phyloP scores from a whole-genome alignment of 1,140 invertebrate genomes.

The Pogonomyrmex californicus region DNA sequence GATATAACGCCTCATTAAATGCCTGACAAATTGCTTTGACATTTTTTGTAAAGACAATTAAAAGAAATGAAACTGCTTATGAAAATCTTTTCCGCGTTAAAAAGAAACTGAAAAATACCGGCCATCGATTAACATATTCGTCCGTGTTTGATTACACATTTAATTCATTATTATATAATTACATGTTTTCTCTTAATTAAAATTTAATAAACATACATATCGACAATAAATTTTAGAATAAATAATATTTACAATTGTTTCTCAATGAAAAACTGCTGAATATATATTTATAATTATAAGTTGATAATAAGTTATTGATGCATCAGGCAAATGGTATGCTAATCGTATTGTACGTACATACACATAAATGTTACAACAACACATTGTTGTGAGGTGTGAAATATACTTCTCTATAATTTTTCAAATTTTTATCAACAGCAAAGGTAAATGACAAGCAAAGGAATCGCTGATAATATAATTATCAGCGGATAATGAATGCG shows the following conservation, averaged over 20 bases:
- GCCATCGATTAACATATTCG: neutral
- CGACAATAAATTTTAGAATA: neutral
- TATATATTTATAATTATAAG: slow-evolving; percentile 11
- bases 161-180: slow-evolving; percentile 8
- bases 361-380: neutral
- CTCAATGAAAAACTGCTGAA: neutral
- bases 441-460: neutral
- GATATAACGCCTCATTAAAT: slow-evolving; percentile 25
- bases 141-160: neutral
- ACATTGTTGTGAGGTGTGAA: neutral
- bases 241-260: slow-evolving; percentile 8
- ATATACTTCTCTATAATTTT: neutral
- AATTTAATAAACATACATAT: neutral
- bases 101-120: neutral
- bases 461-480: neutral
- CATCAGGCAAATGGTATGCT: slow-evolving; percentile 15
- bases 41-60: slow-evolving; percentile 22
- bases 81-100: neutral
- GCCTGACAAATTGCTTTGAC: slow-evolving; percentile 22
- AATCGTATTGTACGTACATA: neutral
- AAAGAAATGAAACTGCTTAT: slow-evolving; percentile 8
- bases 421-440: neutral
- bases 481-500: neutral
- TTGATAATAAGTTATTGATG: neutral
- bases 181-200: neutral